Conservation (phyloP, 2,888 invertebrate species). For the Acronicta alni region DNA sequence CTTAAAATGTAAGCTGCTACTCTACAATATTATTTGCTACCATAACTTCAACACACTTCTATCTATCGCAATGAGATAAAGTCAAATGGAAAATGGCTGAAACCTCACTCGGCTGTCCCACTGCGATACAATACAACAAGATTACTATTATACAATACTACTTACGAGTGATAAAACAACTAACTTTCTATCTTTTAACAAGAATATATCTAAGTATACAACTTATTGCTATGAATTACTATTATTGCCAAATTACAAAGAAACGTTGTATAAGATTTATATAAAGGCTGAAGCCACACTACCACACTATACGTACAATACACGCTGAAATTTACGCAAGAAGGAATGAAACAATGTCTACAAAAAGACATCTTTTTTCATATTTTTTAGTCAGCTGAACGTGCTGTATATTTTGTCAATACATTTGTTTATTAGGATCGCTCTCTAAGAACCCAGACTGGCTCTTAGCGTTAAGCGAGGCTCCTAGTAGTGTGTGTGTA, state of each 20-base stretch:
- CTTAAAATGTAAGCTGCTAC: background rate
- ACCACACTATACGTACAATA: too few species aligned
- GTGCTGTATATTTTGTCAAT: too few species aligned
- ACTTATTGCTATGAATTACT: slow-evolving; percentile 1
- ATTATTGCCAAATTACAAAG: background rate
- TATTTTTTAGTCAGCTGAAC: too few species aligned
- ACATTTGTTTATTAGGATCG: too few species aligned
- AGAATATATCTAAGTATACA: background rate
- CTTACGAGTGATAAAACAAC: slow-evolving; percentile 2
- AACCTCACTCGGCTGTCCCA: background rate
- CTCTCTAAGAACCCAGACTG: too few species aligned
- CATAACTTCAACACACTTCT: background rate
- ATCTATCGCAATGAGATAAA: background rate
- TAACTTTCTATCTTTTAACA: background rate
- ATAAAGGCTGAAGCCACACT: too few species aligned
- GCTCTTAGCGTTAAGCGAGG: too few species aligned
- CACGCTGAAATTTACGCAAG: too few species aligned
- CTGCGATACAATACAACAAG: background rate
- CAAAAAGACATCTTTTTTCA: too few species aligned
- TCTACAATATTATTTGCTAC: slow-evolving; percentile 3
- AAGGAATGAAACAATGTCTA: too few species aligned
- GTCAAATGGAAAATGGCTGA: background rate
- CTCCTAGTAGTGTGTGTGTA: too few species aligned
- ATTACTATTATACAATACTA: too few species aligned
- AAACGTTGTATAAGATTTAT: background rate